Evolutionary conservation across 1,140 invertebrate species (phyloP).

Genomic region (Aphidius ervi): DNA sequence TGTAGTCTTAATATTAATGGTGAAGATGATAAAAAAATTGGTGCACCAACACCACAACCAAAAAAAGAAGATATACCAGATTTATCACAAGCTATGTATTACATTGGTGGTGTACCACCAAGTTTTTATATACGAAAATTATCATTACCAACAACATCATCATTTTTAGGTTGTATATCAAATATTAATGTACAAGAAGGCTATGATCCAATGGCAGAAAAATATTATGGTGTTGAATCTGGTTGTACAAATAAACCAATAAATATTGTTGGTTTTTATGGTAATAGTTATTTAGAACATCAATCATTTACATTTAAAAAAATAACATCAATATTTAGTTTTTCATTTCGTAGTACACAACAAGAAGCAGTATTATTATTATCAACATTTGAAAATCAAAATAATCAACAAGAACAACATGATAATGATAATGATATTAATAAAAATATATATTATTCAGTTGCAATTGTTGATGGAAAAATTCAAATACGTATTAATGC

Average conservation of each 20-base stretch:
- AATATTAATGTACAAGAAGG: conserved; percentile 70
- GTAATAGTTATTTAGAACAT: conserved; percentile 75
- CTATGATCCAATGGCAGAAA: conserved; percentile 61
- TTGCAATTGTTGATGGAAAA: conserved; percentile 62
- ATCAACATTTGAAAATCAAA: conserved; percentile 62
- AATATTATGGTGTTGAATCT: conserved; percentile 72
- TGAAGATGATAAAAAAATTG: conserved; percentile 66
- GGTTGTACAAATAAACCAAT: conserved; percentile 66
- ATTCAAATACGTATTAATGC: conserved; percentile 66
- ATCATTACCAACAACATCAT: conserved; percentile 51
- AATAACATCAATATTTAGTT: conserved; percentile 61
- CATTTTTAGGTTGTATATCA: conserved; percentile 79
- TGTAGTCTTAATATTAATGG: conserved; percentile 61
- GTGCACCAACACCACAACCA: conserved; percentile 59
- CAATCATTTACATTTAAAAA: conserved; percentile 63
- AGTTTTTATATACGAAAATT: conserved; percentile 51
- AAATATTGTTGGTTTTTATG: conserved; percentile 68
- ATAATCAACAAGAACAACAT: conserved; percentile 37
- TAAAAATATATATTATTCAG: conserved; percentile 63
- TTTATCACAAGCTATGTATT: conserved; percentile 61
- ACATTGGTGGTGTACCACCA: conserved; percentile 78
- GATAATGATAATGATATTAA: conserved; percentile 30
- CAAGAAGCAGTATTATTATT: conserved; percentile 69
- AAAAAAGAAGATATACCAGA: conserved; percentile 62
- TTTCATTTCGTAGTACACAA: conserved; percentile 74